Evolutionary conservation across 1,140 invertebrate genomes (phyloP), one percentile per base, ranked within the genome.

Genomic region (Gryon sp.): DNA sequence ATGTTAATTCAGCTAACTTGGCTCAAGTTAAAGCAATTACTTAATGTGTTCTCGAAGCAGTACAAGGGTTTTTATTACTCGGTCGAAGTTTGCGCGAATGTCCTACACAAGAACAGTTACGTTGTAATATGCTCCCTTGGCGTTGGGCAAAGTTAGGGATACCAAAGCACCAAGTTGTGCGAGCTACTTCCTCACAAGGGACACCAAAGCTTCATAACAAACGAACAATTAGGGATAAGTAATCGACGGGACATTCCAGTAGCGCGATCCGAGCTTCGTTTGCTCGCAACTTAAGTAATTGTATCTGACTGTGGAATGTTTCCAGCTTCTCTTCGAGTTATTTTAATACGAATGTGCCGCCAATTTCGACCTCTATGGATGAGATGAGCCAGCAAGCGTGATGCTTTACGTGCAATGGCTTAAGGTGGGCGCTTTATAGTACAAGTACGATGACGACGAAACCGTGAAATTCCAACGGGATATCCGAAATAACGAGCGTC

Each of bases 151-250:
- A 77, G 52, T 77, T 77, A 8, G 50, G 14, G 46, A 36, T 43
- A 36, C 36, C 40, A 43, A 34, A 45, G 66, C 20, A 60, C 62
- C 45, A 76, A 76, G 46, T 70, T 79, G 15, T 53, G 43, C 2
- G 34, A 68, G 53, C 19, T 66, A 63, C 50, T 78, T 75, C 66
- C 50, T 69, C 62, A 50, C 53, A 50, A 57, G 72, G 38, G 70
- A 68, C 62, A 36, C n/a, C n/a, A 46, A 30, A 30, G 20, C 43
- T 66, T 63, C 45, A 68, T 69, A 65, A 69, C 60, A 68, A 76
- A 76, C 68, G 79, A 83, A 84, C 82, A 84, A 84, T 83, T 83
- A 81, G 70, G 78, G 74, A 78, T 81, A 83, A 84, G 80, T 84
- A 83, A 84, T 83, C 76, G 77, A 78, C 74, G 78, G 66, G 52